Percentiles rank a stretch among this genome's conserved stretches.
Evolutionary conservation across 2,888 invertebrate species (phyloP).

Genomic region (Mycogona germanica): DNA sequence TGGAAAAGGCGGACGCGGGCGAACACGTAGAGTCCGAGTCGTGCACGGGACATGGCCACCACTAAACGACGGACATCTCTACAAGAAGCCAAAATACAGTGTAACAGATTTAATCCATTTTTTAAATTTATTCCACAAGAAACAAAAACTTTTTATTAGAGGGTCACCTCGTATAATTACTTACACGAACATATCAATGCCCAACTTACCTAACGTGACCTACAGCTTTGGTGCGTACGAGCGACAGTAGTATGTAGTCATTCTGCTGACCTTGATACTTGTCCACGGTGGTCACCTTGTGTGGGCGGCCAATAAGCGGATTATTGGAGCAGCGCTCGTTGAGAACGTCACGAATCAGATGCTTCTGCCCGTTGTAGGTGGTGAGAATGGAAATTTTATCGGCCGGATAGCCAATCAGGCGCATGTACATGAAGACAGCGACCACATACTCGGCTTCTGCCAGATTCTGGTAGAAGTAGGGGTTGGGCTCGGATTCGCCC

Average conservation of each 20-base stretch:
- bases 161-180: not conserved
- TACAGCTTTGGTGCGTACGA: slow-evolving; percentile 93
- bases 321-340: slow-evolving; percentile 81
- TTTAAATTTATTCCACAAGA: not conserved
- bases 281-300: slow-evolving; percentile 83
- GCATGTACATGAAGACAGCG: slow-evolving; percentile 97
- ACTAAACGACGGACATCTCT: slow-evolving; percentile 86
- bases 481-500: slow-evolving; percentile 95
- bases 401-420: slow-evolving; percentile 90
- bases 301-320: slow-evolving; percentile 84
- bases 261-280: slow-evolving; percentile 99
- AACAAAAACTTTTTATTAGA: not conserved
- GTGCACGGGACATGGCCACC: slow-evolving; percentile 95
- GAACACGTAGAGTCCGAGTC: slow-evolving; percentile 92
- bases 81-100: slow-evolving; percentile 21
- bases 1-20: slow-evolving; percentile 83
- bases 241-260: slow-evolving; percentile 89
- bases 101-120: not conserved
- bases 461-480: slow-evolving; percentile 83
- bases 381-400: slow-evolving; percentile 94
- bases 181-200: slow-evolving; percentile 6
- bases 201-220: slow-evolving; percentile 66
- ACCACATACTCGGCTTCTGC: slow-evolving; percentile 80
- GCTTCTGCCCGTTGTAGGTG: slow-evolving; percentile 98
- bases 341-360: slow-evolving; percentile 90